A percentile compares a stretch with the other conserved stretches of the same genome.
These are phyloP conservation scores for Neolamprologus caudopunctatus DNA, from an alignment of 2,113 vertebrate genomes.

Conservation along the genomic window DNA sequence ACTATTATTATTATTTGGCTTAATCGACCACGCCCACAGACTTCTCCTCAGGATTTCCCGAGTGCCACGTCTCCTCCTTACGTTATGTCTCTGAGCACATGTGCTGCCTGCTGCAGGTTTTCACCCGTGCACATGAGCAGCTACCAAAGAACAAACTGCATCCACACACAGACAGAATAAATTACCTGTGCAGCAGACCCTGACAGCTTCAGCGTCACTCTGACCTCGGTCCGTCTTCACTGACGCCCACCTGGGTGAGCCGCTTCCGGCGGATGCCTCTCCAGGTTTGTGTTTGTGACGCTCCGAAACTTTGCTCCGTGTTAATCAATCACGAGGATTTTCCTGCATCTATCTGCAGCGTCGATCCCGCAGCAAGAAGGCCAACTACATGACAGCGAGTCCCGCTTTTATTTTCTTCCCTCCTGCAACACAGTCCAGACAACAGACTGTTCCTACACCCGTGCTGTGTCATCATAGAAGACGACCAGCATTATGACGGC, in stretches of 20 bases:
- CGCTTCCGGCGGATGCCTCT: not conserved
- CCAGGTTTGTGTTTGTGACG: not conserved
- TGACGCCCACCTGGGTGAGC: not conserved
- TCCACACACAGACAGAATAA: not conserved
- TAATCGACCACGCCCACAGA: not conserved
- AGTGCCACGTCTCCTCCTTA: not conserved
- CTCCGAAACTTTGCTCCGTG: not conserved
- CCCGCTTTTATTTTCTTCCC: not conserved
- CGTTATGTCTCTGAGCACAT: not conserved
- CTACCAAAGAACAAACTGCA: not conserved
- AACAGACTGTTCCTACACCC: not conserved
- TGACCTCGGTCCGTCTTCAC: not conserved
- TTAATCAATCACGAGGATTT: not conserved
- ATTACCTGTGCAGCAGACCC: not conserved
- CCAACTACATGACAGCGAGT: not conserved
- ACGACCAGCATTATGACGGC: fast-evolving
- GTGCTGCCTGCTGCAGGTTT: not conserved
- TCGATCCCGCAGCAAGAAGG: not conserved
- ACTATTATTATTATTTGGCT: not conserved
- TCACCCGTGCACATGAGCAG: not conserved
- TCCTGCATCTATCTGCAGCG: not conserved
- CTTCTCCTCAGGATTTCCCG: not conserved
- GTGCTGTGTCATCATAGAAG: not conserved
- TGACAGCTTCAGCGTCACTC: not conserved
- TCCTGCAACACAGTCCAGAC: not conserved